phyloP scores from a whole-genome alignment of 2,888 invertebrate genomes.

The Drosophila mulleri region DNA sequence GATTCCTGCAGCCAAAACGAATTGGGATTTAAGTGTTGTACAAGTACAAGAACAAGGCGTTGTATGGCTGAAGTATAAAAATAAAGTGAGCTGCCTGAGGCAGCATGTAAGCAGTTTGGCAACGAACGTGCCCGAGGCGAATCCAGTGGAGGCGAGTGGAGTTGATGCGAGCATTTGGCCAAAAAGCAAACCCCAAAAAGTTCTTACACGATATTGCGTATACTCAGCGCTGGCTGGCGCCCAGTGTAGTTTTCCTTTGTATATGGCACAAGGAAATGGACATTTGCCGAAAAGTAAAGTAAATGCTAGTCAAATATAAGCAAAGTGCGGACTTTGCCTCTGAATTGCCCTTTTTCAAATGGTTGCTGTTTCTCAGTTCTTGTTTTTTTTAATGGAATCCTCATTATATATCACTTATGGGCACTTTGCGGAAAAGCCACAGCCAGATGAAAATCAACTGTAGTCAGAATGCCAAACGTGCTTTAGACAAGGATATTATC shows the following conservation, averaged over 20 bases:
- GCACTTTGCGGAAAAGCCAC: neutral
- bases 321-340: slow-evolving; percentile 13
- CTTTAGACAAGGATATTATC: no score
- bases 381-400: neutral
- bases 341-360: slow-evolving; percentile 5
- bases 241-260: slow-evolving; percentile 2
- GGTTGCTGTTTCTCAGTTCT: neutral
- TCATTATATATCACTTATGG: slow-evolving; percentile 19
- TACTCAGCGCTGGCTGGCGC: slow-evolving; percentile 44
- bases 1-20: slow-evolving; percentile 71
- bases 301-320: slow-evolving; percentile 9
- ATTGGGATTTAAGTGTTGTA: slow-evolving; percentile 78
- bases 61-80: slow-evolving; percentile 55
- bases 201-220: slow-evolving; percentile 61
- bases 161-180: slow-evolving; percentile 33
- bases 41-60: slow-evolving; percentile 67
- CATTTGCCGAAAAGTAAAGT: slow-evolving; percentile 26
- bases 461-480: no score
- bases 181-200: slow-evolving; percentile 31
- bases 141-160: neutral
- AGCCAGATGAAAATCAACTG: neutral
- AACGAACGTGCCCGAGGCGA: slow-evolving; percentile 52
- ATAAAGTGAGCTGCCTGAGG: slow-evolving; percentile 60
- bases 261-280: slow-evolving; percentile 28
- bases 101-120: slow-evolving; percentile 50